Conservation (phyloP, 2,113 vertebrate genomes). For the Channa maculata region DNA sequence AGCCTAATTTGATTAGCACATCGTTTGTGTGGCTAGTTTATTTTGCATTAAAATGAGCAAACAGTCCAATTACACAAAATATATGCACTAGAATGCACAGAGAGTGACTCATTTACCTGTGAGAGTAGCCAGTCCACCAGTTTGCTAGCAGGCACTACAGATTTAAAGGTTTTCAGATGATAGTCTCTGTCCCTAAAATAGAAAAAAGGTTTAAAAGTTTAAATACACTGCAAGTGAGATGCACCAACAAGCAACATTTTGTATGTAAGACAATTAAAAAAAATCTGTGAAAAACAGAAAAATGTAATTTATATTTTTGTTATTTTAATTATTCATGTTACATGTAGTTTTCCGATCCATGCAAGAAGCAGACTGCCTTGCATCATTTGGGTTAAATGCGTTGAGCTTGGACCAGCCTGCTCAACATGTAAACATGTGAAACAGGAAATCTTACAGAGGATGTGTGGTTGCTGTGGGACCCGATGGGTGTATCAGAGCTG, state of each 20-base stretch:
- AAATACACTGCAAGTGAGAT: no score
- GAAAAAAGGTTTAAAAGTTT: not conserved
- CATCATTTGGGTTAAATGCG: not conserved
- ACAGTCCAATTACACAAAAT: not conserved
- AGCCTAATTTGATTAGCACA: not conserved
- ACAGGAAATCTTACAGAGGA: conserved; percentile 48
- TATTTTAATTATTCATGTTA: no score
- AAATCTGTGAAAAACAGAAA: no score
- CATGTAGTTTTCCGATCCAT: no score
- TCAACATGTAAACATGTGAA: conserved; percentile 14
- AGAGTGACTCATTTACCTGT: conserved; percentile 85
- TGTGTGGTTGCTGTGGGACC: conserved; percentile 17
- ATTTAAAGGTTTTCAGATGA: conserved; percentile 98
- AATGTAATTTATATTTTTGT: no score
- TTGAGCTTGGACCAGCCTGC: not conserved
- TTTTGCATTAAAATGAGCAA: not conserved
- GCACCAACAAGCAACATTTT: no score
- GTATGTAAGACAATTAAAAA: no score
- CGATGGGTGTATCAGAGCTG: not conserved
- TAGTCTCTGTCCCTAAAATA: conserved; percentile 91
- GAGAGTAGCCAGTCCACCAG: conserved; percentile 96
- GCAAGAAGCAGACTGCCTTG: no score
- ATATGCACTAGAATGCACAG: not conserved
- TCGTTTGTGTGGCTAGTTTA: not conserved
- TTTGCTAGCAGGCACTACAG: conserved; percentile 94